These are phyloP conservation scores for Falco concolor DNA, from an alignment of 2,797 vertebrate genomes.

Conservation along the genomic window DNA sequence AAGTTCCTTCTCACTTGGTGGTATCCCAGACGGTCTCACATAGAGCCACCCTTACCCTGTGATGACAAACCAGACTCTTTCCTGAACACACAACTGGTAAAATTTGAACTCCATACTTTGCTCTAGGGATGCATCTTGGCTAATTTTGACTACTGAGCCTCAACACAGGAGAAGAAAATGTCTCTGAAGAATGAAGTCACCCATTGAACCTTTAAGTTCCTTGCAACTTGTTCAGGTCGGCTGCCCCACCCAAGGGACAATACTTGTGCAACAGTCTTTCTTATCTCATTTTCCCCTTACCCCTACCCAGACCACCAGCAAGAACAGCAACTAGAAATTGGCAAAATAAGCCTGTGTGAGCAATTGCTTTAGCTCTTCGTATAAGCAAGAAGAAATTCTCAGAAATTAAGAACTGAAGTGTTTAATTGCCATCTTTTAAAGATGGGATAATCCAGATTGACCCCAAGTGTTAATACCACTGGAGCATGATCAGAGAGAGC, in stretches of 20 bases:
- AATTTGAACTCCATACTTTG: constrained; percentile 2
- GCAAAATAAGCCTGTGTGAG: not conserved
- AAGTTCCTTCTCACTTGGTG: not conserved
- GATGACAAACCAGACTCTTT: not conserved
- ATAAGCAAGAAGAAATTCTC: constrained; percentile 23
- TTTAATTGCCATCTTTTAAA: constrained; percentile 62
- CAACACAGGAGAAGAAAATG: not conserved
- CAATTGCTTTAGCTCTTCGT: constrained; percentile 15
- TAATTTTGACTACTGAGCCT: constrained; percentile 9
- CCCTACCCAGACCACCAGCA: not conserved
- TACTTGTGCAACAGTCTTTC: not conserved
- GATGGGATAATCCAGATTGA: constrained; percentile 65
- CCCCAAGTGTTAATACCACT: constrained; percentile 59
- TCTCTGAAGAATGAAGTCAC: not conserved
- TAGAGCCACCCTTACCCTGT: not conserved
- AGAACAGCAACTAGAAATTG: not conserved
- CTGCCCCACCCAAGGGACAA: not conserved
- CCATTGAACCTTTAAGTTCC: not conserved
- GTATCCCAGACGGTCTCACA: not conserved
- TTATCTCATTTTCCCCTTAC: not conserved
- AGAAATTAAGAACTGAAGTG: constrained; percentile 25
- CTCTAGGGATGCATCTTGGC: not conserved
- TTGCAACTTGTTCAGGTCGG: not conserved
- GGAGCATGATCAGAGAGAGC: constrained; percentile 53
- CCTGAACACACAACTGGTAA: not conserved